Evolutionary conservation across 2,888 invertebrate species (phyloP), one percentile per base, ranked within the genome.

Genomic region (Hyposoter dolosus): DNA sequence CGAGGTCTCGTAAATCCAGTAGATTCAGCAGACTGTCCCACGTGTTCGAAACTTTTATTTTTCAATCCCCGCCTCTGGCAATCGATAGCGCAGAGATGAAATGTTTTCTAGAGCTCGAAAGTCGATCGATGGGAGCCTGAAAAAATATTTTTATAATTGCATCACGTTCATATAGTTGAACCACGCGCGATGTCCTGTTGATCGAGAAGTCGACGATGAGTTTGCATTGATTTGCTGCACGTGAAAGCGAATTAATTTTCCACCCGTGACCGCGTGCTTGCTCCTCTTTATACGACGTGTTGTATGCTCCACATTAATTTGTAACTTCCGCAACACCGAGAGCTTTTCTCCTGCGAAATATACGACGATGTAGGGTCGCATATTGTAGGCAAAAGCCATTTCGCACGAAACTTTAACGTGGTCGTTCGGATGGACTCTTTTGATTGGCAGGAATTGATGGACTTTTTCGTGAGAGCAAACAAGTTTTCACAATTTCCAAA

Each of bases 161-260:
- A 28, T 60, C 60, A 60, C 60, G 60, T 60, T 60, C 15, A 28
- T 60, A 28, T 19, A 28, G 28, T 60, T 15, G 28, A 60, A 60
- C 28, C 40, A 7, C 40, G 40, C 40, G 40, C 60, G 60, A 6
- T 28, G 60, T 60, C 15, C 28, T 60, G 40, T n/a, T 66, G 40
- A 47, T 74, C 12, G 60, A 19, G 6, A 32, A 23, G 28, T n/a
- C 15, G 17, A 47, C 23, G 47, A 65, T 76, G 7, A 68, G 43
- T 63, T 45, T 72, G 50, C 47, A 50, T 65, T 23, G 40, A 84
- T 77, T 81, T 77, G 28, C 65, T 19, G 45, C 72, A 35, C 83
- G 77, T 74, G 84, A 84, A 84, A 82, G 84, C 72, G 82, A 82
- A 81, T 84, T 71, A 32, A 82, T 82, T 82, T 82, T 77, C 56